These are phyloP conservation scores for Gymnocypris eckloni DNA, from an alignment of 2,797 vertebrate species.

Conservation along the genomic window DNA sequence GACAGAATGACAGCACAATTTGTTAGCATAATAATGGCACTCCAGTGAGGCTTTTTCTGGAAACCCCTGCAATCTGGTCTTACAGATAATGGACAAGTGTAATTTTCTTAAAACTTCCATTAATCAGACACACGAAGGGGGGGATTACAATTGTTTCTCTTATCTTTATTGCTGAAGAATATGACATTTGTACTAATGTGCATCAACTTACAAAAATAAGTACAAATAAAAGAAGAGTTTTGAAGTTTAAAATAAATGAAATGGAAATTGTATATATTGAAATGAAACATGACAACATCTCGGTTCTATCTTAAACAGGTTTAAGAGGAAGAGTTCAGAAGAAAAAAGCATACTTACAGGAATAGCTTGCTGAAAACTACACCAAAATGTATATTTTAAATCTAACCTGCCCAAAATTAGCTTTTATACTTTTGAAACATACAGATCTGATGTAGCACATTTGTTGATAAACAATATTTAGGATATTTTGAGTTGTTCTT, in stretches of 20 bases:
- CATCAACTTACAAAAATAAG: neutral
- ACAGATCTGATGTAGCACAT: neutral
- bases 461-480: neutral
- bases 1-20: slow-evolving; percentile 16
- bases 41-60: slow-evolving; percentile 21
- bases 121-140: neutral
- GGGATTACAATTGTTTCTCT: neutral
- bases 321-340: neutral
- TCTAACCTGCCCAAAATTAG: neutral
- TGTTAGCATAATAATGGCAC: slow-evolving; percentile 22
- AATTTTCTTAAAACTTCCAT: neutral
- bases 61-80: slow-evolving; percentile 21
- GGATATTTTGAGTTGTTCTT: neutral
- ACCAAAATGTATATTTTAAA: neutral
- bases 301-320: neutral
- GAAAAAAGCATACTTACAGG: neutral
- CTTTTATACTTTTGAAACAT: neutral
- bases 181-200: neutral
- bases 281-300: neutral
- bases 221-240: neutral
- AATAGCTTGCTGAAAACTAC: neutral
- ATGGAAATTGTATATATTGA: neutral
- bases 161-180: neutral
- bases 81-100: slow-evolving; percentile 25
- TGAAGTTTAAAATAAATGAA: neutral